Conservation (phyloP, 2,113 vertebrate genomes). For the Coreoperca whiteheadi region DNA sequence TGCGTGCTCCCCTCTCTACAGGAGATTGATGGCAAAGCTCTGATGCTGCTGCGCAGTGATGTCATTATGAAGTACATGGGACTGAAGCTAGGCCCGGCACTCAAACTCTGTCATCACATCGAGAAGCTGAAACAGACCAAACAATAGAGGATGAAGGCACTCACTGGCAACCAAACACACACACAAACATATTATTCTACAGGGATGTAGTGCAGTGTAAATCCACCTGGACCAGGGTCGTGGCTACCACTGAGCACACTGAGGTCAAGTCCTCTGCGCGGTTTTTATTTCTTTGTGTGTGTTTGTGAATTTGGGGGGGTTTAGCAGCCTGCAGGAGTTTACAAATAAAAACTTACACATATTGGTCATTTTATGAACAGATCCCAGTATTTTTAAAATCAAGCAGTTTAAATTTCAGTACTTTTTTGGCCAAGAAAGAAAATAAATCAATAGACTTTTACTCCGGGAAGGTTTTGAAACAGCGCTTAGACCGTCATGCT, state of each 20-base stretch:
- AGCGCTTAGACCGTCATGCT: neutral
- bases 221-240: slow-evolving; percentile 1
- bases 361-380: neutral
- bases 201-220: slow-evolving; percentile 32
- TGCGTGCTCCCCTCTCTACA: slow-evolving; percentile 69
- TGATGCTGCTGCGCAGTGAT: slow-evolving; percentile 92
- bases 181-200: slow-evolving; percentile 39
- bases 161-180: slow-evolving; percentile 43
- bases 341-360: neutral
- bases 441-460: neutral
- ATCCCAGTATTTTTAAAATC: neutral
- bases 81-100: slow-evolving; percentile 93
- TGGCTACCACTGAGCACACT: slow-evolving; percentile 2
- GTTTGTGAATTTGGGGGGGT: neutral
- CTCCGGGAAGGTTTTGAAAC: slow-evolving; percentile 5
- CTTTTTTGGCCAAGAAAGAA: neutral
- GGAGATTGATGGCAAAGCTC: slow-evolving; percentile 96
- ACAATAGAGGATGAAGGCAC: slow-evolving; percentile 75
- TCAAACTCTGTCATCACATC: slow-evolving; percentile 95
- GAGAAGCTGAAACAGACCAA: slow-evolving; percentile 93
- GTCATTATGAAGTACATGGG: slow-evolving; percentile 98
- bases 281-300: neutral
- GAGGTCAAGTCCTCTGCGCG: neutral
- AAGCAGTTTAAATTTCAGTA: slow-evolving; percentile 4
- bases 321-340: neutral